These are phyloP conservation scores for Tamias sibiricus DNA, from an alignment of 2,113 vertebrate genomes.

Conservation along the genomic window DNA sequence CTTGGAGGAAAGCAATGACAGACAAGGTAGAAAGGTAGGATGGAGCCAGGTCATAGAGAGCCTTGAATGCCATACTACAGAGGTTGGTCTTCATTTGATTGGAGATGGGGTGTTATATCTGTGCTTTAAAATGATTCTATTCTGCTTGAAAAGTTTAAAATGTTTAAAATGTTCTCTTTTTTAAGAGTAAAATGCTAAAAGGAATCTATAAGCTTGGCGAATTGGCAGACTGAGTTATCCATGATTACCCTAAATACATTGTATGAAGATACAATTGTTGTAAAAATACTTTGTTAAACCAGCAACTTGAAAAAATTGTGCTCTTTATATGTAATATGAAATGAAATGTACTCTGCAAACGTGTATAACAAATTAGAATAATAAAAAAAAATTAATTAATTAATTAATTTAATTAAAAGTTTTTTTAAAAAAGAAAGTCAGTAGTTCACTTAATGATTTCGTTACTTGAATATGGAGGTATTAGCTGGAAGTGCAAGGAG, in stretches of 20 bases:
- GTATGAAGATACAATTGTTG: no score
- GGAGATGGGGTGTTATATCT: accelerated
- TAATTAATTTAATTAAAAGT: no score
- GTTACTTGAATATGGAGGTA: background rate
- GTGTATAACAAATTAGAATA: no score
- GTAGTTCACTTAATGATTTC: background rate
- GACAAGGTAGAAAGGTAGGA: background rate
- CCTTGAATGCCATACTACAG: background rate
- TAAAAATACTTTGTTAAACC: no score
- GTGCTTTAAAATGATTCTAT: background rate
- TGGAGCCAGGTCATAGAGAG: background rate
- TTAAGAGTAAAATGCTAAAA: background rate
- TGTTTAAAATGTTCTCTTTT: background rate
- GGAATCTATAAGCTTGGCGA: background rate
- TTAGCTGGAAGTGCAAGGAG: background rate
- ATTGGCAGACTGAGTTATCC: no score
- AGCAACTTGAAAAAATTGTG: no score
- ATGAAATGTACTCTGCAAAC: no score
- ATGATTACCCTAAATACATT: no score
- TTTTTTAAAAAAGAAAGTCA: no score
- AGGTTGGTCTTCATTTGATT: background rate
- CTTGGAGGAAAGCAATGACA: background rate
- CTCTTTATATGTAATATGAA: no score
- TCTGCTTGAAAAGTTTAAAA: background rate
- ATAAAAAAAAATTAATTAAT: no score